phyloP scores from a whole-genome alignment of 2,797 vertebrate species.

The Scyliorhinus canicula region DNA sequence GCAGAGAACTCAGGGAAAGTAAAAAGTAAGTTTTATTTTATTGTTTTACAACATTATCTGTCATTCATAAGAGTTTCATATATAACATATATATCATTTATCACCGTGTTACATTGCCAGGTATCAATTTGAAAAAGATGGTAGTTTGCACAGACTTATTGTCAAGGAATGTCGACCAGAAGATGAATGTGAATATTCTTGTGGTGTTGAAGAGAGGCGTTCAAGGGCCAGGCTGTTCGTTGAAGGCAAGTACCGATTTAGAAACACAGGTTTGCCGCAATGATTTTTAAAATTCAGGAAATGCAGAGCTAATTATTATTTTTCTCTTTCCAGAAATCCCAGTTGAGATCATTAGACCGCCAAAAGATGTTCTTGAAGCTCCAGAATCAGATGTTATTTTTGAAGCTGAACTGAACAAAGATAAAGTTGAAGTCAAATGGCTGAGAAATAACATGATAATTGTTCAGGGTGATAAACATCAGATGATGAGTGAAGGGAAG shows the following conservation, averaged over 20 bases:
- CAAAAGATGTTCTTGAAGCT: constrained; percentile 77
- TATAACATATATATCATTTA: neutral
- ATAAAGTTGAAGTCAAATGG: constrained; percentile 91
- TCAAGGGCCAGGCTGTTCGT: constrained; percentile 90
- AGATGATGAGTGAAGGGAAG: constrained; percentile 97
- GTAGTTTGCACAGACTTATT: constrained; percentile 73
- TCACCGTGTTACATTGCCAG: constrained; percentile 49
- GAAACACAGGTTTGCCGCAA: neutral
- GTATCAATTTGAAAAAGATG: constrained; percentile 84
- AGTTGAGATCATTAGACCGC: constrained; percentile 88
- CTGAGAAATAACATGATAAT: constrained; percentile 93
- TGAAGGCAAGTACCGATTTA: constrained; percentile 65
- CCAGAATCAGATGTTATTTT: constrained; percentile 84
- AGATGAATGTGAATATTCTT: constrained; percentile 95
- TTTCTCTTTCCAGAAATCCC: constrained; percentile 71
- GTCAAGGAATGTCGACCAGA: constrained; percentile 91
- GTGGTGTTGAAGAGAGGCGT: constrained; percentile 88
- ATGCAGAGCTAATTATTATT: constrained; percentile 39
- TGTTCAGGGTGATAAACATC: constrained; percentile 92
- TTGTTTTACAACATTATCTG: neutral
- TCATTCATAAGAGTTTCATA: neutral
- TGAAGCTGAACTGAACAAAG: constrained; percentile 90
- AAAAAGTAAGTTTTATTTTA: constrained; percentile 67
- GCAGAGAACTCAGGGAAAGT: constrained; percentile 90
- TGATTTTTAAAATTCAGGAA: neutral